Evolutionary conservation across 2,113 vertebrate species (phyloP).

Genomic region (Istiophorus platypterus): DNA sequence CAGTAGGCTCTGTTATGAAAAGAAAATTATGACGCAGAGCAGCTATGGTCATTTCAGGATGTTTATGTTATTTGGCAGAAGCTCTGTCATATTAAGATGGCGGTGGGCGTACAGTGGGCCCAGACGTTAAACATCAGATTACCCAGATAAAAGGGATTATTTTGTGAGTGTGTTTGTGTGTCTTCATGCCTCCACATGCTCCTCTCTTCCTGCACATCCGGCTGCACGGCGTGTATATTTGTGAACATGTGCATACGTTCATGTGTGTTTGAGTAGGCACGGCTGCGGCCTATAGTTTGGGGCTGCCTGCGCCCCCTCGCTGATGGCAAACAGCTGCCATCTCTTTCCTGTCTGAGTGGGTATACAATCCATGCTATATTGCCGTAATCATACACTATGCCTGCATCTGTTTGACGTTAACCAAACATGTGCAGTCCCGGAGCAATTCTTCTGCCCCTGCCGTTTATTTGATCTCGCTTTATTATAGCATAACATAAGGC

Average conservation of each 20-base stretch:
- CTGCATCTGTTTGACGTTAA: constrained; percentile 78
- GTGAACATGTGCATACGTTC: constrained; percentile 62
- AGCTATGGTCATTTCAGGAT: constrained; percentile 66
- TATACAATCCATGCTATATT: constrained; percentile 71
- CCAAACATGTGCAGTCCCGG: constrained; percentile 66
- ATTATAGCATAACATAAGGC: constrained; percentile 62
- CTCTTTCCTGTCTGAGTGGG: constrained; percentile 81
- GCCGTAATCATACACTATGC: constrained; percentile 78
- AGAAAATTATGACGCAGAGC: constrained; percentile 64
- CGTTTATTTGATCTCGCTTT: constrained; percentile 78
- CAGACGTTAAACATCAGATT: constrained; percentile 68
- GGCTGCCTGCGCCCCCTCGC: constrained; percentile 46
- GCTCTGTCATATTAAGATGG: constrained; percentile 55
- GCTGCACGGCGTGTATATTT: constrained; percentile 43
- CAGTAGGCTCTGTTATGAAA: constrained; percentile 67
- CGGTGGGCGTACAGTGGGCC: constrained; percentile 70
- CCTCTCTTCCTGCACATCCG: constrained; percentile 42
- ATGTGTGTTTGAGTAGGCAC: constrained; percentile 70
- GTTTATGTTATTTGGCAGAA: constrained; percentile 73
- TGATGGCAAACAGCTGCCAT: constrained; percentile 81
- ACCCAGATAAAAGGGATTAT: constrained; percentile 70
- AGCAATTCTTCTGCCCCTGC: constrained; percentile 61
- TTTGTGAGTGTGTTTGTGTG: constrained; percentile 42
- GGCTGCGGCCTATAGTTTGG: constrained; percentile 62
- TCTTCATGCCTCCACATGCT: constrained; percentile 56